A percentile compares a stretch with the other conserved stretches of the same genome.
These are phyloP conservation scores for Xestia c-nigrum DNA, from an alignment of 2,888 invertebrate species.

Conservation along the genomic window DNA sequence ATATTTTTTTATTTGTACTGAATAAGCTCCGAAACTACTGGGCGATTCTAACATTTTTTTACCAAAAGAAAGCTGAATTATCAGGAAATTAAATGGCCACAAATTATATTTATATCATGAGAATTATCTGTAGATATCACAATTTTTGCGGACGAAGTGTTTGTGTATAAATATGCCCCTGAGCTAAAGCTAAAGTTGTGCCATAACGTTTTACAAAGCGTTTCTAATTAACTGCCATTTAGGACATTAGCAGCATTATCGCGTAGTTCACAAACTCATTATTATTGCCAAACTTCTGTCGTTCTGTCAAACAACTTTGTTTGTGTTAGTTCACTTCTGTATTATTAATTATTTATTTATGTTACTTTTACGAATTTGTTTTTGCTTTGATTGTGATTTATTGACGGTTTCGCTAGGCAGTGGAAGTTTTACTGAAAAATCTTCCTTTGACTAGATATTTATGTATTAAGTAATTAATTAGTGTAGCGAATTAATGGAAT, in stretches of 20 bases:
- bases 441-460: background rate
- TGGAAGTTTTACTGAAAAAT: background rate
- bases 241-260: conserved; percentile 48
- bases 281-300: conserved; percentile 54
- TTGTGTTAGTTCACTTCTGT: conserved; percentile 14
- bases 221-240: conserved; percentile 53
- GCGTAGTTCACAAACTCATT: conserved; percentile 63
- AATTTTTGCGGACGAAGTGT: no score
- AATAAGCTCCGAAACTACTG: no score
- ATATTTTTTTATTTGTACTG: no score
- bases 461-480: background rate
- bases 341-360: conserved; percentile 26
- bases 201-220: conserved; percentile 33
- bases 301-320: conserved; percentile 38
- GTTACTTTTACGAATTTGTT: conserved; percentile 21
- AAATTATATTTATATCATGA: no score
- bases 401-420: conserved; percentile 1
- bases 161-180: background rate
- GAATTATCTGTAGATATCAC: no score
- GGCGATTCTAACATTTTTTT: no score
- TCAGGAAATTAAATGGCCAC: no score
- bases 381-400: conserved; percentile 25
- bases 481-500: background rate
- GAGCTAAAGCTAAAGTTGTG: conserved; percentile 23
- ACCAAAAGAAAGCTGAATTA: no score